Base-by-base conservation (phyloP, 2,888 invertebrate genomes). In the Myopa testacea region DNA sequence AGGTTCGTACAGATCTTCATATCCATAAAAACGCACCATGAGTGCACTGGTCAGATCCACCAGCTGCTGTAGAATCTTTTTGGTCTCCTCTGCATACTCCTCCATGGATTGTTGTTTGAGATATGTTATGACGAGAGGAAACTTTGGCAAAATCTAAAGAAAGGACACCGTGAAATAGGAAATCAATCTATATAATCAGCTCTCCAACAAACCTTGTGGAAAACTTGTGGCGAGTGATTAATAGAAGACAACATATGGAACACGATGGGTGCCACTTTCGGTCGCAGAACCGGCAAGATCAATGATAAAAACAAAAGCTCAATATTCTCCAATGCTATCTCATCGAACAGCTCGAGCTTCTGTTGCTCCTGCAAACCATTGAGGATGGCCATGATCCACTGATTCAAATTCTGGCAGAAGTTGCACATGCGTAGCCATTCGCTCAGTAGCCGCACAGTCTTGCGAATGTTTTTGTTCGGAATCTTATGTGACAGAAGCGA, bases 331-430 rank as follows among this genome's bases (percentile, higher is more conserved):
- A 93, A 84, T 0, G 93, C 92, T 4, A 94, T 93, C 77, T 93
- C 92, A 5, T 92, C 90, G 3, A 93, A 84, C 40, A 93, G 90
- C 55, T 91, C 89, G 81, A 89, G 91, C 38, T 91, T 91, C 38
- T 91, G 90, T 50, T 90, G 91, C 81, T 92, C 91, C 86, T 93
- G 92, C 40, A 95, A 88, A 0, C 92, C 93, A 81, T 91, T 91
- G 83, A 95, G 92, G 81, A 93, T 92, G 4, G 92, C 91, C 83
- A 93, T 89, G 2, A 94, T 92, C 92, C 95, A 93, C 12, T 91
- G 90, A 40, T 93, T 92, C 0, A 95, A 89, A 68, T 92, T 91
- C 4, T 92, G 91, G 0, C 93, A 92, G 79, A 91, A 91, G 38
- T 91, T 91, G 91, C 93, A 93, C 76, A 91, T 90, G 1, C 91